phyloP scores from a whole-genome alignment of 2,888 invertebrate genomes.

The Orthosia cruda region DNA sequence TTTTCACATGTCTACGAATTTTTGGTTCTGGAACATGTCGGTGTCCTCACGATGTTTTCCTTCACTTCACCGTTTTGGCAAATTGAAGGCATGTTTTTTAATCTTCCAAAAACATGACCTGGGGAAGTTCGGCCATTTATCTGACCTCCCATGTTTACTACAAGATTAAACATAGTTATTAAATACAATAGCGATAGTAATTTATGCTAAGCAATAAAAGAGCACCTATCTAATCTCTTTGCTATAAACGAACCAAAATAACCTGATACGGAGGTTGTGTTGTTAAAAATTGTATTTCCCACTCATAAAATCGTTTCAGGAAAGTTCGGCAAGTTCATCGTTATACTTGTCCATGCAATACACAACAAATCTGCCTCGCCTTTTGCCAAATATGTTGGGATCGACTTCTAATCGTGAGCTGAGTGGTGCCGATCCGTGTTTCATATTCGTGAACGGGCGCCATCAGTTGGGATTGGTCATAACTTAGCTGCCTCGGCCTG shows the following conservation, averaged over 20 bases:
- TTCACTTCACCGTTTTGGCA: neutral
- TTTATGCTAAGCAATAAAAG: slow-evolving; percentile 15
- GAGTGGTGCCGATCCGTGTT: too few species aligned
- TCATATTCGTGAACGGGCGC: too few species aligned
- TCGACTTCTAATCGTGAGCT: too few species aligned
- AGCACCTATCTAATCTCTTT: slow-evolving; percentile 34
- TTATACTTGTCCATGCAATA: too few species aligned
- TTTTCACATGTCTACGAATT: too few species aligned
- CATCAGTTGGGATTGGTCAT: too few species aligned
- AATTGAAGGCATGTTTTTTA: neutral
- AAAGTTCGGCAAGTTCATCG: neutral
- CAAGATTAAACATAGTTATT: slow-evolving; percentile 8
- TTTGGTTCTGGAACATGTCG: too few species aligned
- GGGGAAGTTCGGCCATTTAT: slow-evolving; percentile 16
- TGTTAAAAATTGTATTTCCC: slow-evolving; percentile 14
- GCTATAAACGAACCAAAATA: slow-evolving; percentile 35
- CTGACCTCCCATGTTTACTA: slow-evolving; percentile 33
- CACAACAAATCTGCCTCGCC: too few species aligned
- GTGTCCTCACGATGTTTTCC: too few species aligned
- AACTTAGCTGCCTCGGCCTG: too few species aligned
- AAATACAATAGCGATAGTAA: neutral
- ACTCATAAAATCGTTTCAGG: neutral
- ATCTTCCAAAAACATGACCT: neutral
- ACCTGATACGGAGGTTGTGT: slow-evolving; percentile 3
- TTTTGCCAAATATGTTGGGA: too few species aligned